phyloP scores from a whole-genome alignment of 35 echinoderm and acorn worm genomes.

The Chiridota heheva region DNA sequence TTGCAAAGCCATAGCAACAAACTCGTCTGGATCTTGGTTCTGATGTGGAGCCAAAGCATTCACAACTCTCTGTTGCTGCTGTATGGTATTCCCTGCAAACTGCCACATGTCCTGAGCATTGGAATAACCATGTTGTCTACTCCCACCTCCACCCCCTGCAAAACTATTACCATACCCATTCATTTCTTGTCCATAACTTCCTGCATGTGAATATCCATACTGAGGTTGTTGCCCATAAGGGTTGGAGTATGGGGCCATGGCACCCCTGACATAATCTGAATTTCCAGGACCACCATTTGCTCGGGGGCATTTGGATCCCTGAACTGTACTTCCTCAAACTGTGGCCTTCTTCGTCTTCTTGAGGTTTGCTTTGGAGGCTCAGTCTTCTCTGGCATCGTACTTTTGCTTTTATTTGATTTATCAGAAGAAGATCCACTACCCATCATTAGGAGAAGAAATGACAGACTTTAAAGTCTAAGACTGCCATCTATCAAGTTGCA shows the following conservation, averaged over 20 bases:
- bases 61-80: conserved; percentile 58
- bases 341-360: conserved; percentile 36
- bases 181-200: conserved; percentile 29
- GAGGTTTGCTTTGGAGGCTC: conserved; percentile 21
- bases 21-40: conserved; percentile 72
- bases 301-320: conserved; percentile 63
- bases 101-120: conserved; percentile 65
- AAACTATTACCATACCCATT: conserved; percentile 6
- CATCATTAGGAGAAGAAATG: no score
- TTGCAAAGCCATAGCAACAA: conserved; percentile 74
- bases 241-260: conserved; percentile 4
- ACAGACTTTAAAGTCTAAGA: no score
- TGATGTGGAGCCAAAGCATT: conserved; percentile 49
- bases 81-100: conserved; percentile 42
- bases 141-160: neutral
- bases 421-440: conserved; percentile 73
- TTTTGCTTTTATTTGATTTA: conserved; percentile 32
- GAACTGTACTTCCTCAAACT: conserved; percentile 78
- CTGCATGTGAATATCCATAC: neutral
- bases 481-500: no score
- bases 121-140: conserved; percentile 36
- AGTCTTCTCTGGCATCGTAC: conserved; percentile 62
- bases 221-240: conserved; percentile 1
- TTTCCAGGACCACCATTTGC: neutral
- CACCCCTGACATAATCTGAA: conserved; percentile 14